Base-by-base conservation (phyloP, 2,888 invertebrate genomes). In the Strigamia crassipes region DNA sequence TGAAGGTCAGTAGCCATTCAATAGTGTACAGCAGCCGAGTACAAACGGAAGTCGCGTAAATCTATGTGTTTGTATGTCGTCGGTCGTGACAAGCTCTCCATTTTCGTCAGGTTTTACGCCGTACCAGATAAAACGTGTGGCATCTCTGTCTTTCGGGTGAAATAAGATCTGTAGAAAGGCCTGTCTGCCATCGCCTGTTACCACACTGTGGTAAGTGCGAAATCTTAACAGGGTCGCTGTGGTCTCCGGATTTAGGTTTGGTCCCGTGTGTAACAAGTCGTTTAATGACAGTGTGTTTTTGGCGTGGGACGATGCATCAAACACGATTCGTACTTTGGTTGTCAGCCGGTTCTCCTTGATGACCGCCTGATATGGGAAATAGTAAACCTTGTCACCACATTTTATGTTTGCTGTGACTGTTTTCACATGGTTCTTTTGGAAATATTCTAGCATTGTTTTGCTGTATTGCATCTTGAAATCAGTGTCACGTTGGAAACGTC, bases 41-140 rank as follows among this genome's bases (percentile, higher is more conserved):
- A 23, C 78, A 27, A 78, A 78, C 15, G 78, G 78, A 10, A 78
- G 78, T 78, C 34, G 6, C 8, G 23, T 78, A 23, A 27, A 78
- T 8, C 21, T 18, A 78, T 78, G 31, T 9, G 8, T 27, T 13
- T 12, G 5, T 8, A 23, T 27, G 6, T 78, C 27, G 8, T 78
- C 78, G 13, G 78, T 78, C 6, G 34, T 21, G 18, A 10, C 31
- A 12, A 27, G 23, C 31, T 21, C 12, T 18, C 78, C 78, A 78
- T 78, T 10, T 18, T 18, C 15, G 21, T 23, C 12, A 27, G 18
- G 5, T 6, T 10, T 78, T 6, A 31, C 27, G 13, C 31, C 23
- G 23, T 10, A 21, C 78, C 78, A 78, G 9, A 78, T 15, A 10
- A 78, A 31, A 6, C 78, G 5, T 78, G 78, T 78, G 8, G 23